Evolutionary conservation across 2,113 vertebrate genomes (phyloP).

Genomic region (Craseonycteris thonglongyai): DNA sequence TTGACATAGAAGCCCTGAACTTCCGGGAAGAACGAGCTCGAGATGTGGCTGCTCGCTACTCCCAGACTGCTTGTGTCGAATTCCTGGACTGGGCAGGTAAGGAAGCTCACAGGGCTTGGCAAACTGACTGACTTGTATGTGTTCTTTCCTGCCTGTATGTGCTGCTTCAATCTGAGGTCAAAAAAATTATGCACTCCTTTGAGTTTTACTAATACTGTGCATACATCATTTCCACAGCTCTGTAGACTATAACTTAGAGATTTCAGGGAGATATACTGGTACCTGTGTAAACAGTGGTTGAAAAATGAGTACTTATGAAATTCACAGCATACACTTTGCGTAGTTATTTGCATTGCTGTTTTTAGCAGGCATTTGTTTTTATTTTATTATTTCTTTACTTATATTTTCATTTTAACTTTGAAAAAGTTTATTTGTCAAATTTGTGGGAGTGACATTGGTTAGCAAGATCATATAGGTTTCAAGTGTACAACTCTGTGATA

Average conservation of each 20-base stretch:
- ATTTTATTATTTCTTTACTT: too few species aligned
- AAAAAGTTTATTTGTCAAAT: too few species aligned
- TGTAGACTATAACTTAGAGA: not conserved
- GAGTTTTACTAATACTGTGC: not conserved
- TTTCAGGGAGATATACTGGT: not conserved
- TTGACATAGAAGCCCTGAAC: slow-evolving; percentile 75
- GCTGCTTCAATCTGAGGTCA: not conserved
- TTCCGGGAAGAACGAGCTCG: slow-evolving; percentile 78
- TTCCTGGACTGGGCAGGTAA: slow-evolving; percentile 82
- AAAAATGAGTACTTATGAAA: not conserved
- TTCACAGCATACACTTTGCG: not conserved
- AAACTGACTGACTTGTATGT: not conserved
- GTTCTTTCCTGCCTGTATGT: not conserved
- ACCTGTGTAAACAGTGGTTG: not conserved
- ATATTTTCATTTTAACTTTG: too few species aligned
- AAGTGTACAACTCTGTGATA: too few species aligned
- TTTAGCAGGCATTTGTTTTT: not conserved
- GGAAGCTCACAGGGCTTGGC: not conserved
- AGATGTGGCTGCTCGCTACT: slow-evolving; percentile 81
- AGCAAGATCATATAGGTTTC: too few species aligned
- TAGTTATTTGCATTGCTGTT: not conserved
- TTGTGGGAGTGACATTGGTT: too few species aligned
- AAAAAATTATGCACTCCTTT: not conserved
- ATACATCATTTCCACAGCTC: not conserved
- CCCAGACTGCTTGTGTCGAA: slow-evolving; percentile 75